phyloP scores from a whole-genome alignment of 2,888 invertebrate species.

The Cactoblastis cactorum region DNA sequence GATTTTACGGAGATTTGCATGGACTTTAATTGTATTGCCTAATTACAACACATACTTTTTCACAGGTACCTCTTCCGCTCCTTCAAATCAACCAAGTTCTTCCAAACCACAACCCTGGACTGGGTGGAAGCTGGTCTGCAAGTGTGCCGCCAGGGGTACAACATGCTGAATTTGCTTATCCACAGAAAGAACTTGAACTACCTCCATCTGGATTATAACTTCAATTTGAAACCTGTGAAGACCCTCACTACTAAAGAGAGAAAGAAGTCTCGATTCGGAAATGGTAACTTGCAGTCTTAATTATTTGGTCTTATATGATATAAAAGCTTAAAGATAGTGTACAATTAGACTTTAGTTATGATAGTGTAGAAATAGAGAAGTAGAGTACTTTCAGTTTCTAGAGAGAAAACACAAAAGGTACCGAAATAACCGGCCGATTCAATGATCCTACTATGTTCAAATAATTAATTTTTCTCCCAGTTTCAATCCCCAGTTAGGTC shows the following conservation, averaged over 20 bases:
- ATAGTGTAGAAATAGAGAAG: too few species aligned
- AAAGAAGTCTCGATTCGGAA: slow-evolving; percentile 98
- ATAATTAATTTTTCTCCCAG: too few species aligned
- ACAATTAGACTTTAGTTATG: too few species aligned
- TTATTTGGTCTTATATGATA: too few species aligned
- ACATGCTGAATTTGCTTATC: slow-evolving; percentile 99
- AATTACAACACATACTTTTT: slow-evolving; percentile 9
- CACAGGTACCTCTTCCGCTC: slow-evolving; percentile 95
- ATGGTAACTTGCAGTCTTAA: slow-evolving; percentile 84
- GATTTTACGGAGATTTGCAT: too few species aligned
- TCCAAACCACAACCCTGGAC: slow-evolving; percentile 99
- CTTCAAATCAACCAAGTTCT: slow-evolving; percentile 99
- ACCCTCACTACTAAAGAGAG: slow-evolving; percentile 99
- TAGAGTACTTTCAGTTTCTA: too few species aligned
- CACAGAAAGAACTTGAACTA: slow-evolving; percentile 99
- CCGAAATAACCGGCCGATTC: too few species aligned
- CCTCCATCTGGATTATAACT: slow-evolving; percentile 99
- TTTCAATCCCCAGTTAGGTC: too few species aligned
- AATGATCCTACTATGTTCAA: too few species aligned
- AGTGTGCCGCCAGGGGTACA: slow-evolving; percentile 99
- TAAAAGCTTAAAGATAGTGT: too few species aligned
- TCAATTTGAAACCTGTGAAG: slow-evolving; percentile 99
- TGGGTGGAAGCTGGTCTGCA: slow-evolving; percentile 99
- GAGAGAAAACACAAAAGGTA: too few species aligned
- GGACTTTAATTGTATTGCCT: too few species aligned